Percentiles rank a stretch among this genome's conserved stretches.
These are phyloP conservation scores for Atherix ibis DNA, from an alignment of 2,888 invertebrate species.

Conservation along the genomic window DNA sequence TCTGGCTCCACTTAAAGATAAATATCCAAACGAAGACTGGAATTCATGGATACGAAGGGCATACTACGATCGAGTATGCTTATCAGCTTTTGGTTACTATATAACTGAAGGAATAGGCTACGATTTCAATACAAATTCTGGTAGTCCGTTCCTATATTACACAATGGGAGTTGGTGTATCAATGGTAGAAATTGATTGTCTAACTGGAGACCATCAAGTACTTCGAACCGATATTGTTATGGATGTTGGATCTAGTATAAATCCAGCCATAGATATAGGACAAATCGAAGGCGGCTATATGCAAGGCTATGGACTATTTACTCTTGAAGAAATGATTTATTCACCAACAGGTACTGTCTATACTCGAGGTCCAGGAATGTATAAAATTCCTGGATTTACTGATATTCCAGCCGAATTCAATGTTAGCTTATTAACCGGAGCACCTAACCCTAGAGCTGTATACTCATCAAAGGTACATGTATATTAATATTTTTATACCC, in stretches of 20 bases:
- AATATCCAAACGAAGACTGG: constrained; percentile 67
- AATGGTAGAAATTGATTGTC: constrained; percentile 84
- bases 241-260: constrained; percentile 89
- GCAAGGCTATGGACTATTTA: constrained; percentile 87
- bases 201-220: constrained; percentile 86
- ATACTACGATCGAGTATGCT: constrained; percentile 56
- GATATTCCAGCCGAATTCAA: constrained; percentile 88
- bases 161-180: constrained; percentile 75
- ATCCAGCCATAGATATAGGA: constrained; percentile 93
- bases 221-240: constrained; percentile 85
- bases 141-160: constrained; percentile 66
- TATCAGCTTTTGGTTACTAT: constrained; percentile 74
- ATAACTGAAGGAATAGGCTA: constrained; percentile 60
- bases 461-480: constrained; percentile 78
- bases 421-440: constrained; percentile 80
- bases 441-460: constrained; percentile 77
- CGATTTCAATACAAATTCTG: constrained; percentile 50
- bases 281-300: constrained; percentile 92
- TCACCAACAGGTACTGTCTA: constrained; percentile 67
- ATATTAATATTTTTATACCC: not conserved
- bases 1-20: constrained; percentile 54
- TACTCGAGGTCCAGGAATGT: constrained; percentile 82
- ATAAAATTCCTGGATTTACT: constrained; percentile 85
- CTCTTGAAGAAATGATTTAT: constrained; percentile 77
- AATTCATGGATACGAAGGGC: constrained; percentile 67